Evolutionary conservation across 2,113 vertebrate genomes (phyloP), one percentile per base, ranked within the genome.

Genomic region (Phylloscopus trochiloides): DNA sequence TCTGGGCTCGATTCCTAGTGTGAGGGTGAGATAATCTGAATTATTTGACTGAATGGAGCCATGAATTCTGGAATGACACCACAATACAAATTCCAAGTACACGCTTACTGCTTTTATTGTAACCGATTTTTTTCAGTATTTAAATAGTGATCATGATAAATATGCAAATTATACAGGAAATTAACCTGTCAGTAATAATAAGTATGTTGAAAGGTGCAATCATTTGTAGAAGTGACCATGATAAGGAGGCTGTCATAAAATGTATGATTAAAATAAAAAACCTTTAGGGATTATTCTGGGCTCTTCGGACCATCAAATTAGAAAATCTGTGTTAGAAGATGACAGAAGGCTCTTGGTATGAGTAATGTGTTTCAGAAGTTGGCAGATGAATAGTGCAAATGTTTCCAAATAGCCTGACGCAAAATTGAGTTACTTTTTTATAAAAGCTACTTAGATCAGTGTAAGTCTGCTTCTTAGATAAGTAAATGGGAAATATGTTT

Each of bases 301-400:
- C n/a, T 67, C 88, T 93, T 90, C 1, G 5, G 71, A 91, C 36
- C 85, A 86, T 88, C 92, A 92, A 26, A 92, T 90, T 86, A 82
- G 63, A 90, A 95, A 94, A 92, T 80, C 38, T 94, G 47, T 90
- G 74, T 90, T 94, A 71, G 71, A 92, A 88, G 71, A 88, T 88
- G 82, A 77, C 90, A 95, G 90, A 94, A 93, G 90, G 85, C 75
- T 90, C 31, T 79, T 79, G n/a, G 15, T 94, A 83, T 93, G 93
- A 96, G 81, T 95, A 93, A 83, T 94, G 45, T 94, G 63, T 95
- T 94, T 91, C 85, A 90, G 90, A 94, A 91, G 74, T 74, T 96
- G 94, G 71, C 94, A 96, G 90, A 88, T 11, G 34, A 87, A 47
- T 88, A 65, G 62, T 73, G 54, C 67, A 73, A 92, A 88, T 93